These are phyloP conservation scores for Sphaerodactylus townsendi DNA, from an alignment of 2,113 vertebrate species.

Conservation along the genomic window DNA sequence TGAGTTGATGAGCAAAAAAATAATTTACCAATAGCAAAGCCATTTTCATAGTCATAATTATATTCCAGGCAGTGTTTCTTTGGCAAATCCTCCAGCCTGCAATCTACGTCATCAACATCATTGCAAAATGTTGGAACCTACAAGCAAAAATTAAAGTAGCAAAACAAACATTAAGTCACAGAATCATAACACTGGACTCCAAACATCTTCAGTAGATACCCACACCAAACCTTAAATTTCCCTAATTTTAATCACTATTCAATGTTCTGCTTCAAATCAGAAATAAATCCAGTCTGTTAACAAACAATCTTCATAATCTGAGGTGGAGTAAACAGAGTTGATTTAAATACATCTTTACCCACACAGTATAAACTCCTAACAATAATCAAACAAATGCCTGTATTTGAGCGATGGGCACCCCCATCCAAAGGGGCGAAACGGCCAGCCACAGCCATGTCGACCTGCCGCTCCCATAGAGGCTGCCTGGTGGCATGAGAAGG, in stretches of 20 bases:
- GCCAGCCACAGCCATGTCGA: no score
- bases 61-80: conserved; percentile 94
- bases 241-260: not conserved
- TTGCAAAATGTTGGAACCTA: conserved; percentile 93
- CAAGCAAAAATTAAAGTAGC: conserved; percentile 36
- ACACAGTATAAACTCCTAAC: not conserved
- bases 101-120: conserved; percentile 86
- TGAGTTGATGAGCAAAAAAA: not conserved
- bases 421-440: no score
- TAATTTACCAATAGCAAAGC: conserved; percentile 91
- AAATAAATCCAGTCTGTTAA: not conserved
- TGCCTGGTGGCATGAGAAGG: no score
- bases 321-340: not conserved
- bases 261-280: not conserved
- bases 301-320: not conserved
- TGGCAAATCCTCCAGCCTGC: conserved; percentile 88
- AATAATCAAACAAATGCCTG: not conserved
- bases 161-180: not conserved
- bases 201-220: not conserved
- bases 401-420: not conserved
- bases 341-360: not conserved
- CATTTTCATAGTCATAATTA: conserved; percentile 98
- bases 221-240: not conserved
- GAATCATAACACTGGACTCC: not conserved
- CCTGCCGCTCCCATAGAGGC: no score